Percentiles rank a stretch among this genome's conserved stretches.
Evolutionary conservation across 1,140 invertebrate genomes (phyloP).

Genomic region (Bombus balteatus): DNA sequence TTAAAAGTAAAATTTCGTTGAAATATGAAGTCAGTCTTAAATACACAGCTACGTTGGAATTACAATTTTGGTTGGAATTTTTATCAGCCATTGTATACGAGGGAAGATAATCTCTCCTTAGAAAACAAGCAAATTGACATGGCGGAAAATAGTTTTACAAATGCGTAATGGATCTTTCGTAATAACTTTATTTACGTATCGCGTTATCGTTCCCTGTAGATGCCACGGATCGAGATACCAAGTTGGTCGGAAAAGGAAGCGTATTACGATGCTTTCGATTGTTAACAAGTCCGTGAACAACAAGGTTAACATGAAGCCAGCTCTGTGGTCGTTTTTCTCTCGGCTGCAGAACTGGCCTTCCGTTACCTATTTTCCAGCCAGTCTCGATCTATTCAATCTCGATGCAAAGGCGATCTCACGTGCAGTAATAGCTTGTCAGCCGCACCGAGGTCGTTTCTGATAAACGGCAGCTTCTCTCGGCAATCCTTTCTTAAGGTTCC

Average conservation of each 20-base stretch:
- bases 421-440: constrained; percentile 73
- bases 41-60: too few species aligned
- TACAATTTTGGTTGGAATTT: too few species aligned
- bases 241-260: neutral
- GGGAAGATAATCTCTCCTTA: neutral
- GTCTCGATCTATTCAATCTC: constrained; percentile 71
- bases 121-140: too few species aligned
- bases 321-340: constrained; percentile 49
- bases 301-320: constrained; percentile 53
- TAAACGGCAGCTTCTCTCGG: constrained; percentile 70
- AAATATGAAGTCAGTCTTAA: too few species aligned
- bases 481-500: constrained; percentile 66
- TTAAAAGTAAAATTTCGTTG: too few species aligned
- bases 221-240: neutral
- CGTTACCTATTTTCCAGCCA: constrained; percentile 67
- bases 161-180: neutral
- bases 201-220: neutral
- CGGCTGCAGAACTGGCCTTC: neutral
- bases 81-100: too few species aligned
- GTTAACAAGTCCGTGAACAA: constrained; percentile 6
- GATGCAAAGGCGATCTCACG: constrained; percentile 73
- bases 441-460: constrained; percentile 67
- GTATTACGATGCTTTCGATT: neutral
- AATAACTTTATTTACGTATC: constrained; percentile 1
- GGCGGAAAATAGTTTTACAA: neutral